Percentiles rank a stretch among this genome's conserved stretches.
phyloP scores from a whole-genome alignment of 2,888 invertebrate species.

The Alloscopus bannaensis region DNA sequence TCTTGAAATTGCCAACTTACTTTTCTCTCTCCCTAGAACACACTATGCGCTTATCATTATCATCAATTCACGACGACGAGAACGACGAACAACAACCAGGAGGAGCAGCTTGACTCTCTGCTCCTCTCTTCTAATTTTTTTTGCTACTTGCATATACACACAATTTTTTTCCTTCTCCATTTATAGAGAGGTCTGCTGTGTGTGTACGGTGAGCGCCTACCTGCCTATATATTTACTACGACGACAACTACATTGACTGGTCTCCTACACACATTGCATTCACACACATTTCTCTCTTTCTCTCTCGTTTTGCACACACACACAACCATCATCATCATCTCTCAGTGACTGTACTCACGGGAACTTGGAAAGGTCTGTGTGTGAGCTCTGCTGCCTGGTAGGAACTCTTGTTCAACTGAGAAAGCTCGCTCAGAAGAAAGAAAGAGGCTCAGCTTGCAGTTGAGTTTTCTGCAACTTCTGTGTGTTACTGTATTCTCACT shows the following conservation, averaged over 20 bases:
- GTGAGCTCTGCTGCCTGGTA: neutral
- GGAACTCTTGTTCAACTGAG: neutral
- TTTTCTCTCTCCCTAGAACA: neutral
- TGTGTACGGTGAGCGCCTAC: neutral
- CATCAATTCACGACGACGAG: conserved; percentile 10
- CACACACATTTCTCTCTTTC: conserved; percentile 26
- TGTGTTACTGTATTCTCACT: conserved; percentile 45
- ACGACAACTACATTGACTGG: conserved; percentile 11
- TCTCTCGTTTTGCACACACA: neutral
- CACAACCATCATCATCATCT: conserved; percentile 18
- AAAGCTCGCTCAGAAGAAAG: conserved; percentile 20
- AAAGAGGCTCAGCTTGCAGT: conserved; percentile 48
- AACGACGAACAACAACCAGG: conserved; percentile 17
- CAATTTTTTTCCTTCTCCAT: conserved; percentile 11
- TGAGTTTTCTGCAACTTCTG: conserved; percentile 23
- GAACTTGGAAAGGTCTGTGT: conserved; percentile 8
- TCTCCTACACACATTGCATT: conserved; percentile 27
- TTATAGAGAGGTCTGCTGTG: conserved; percentile 4
- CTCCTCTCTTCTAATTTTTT: neutral
- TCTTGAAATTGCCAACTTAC: conserved; percentile 4
- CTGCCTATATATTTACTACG: conserved; percentile 51
- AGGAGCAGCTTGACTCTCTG: conserved; percentile 14
- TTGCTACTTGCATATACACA: conserved; percentile 21
- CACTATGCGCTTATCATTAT: neutral
- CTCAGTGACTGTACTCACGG: neutral